Conservation (phyloP, 2,797 vertebrate species). For the Sternarchorhynchus goeldii region DNA sequence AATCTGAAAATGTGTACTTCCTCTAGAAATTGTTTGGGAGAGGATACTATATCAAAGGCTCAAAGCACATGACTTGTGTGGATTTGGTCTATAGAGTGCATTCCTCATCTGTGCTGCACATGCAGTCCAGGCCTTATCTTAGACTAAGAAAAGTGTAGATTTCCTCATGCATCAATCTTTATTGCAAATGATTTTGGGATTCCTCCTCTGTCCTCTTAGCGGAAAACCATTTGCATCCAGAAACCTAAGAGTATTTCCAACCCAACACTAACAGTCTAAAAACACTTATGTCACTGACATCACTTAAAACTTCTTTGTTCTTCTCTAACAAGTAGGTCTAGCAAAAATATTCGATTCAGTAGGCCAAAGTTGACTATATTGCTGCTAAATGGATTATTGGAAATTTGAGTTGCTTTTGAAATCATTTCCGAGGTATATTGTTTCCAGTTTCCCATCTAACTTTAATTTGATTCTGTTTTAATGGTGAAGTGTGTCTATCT, state of each 20-base stretch:
- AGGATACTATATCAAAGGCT: conserved; percentile 40
- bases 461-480: neutral
- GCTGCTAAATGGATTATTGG: neutral
- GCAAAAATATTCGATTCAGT: neutral
- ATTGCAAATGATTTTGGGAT: too few species aligned
- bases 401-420: conserved; percentile 2
- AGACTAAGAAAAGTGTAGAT: conserved; percentile 3
- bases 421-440: neutral
- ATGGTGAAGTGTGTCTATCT: neutral
- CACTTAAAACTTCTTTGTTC: too few species aligned
- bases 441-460: neutral
- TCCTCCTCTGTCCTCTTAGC: too few species aligned
- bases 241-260: too few species aligned
- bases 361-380: neutral
- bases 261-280: too few species aligned
- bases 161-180: conserved; percentile 9
- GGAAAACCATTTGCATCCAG: too few species aligned
- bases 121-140: conserved; percentile 8
- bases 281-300: too few species aligned
- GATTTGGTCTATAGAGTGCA: conserved; percentile 10
- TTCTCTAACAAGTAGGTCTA: neutral
- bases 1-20: conserved; percentile 25
- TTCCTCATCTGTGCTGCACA: neutral
- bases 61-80: neutral
- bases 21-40: conserved; percentile 18